phyloP scores from a whole-genome alignment of 2,888 invertebrate species.

The Eilema griseolum region DNA sequence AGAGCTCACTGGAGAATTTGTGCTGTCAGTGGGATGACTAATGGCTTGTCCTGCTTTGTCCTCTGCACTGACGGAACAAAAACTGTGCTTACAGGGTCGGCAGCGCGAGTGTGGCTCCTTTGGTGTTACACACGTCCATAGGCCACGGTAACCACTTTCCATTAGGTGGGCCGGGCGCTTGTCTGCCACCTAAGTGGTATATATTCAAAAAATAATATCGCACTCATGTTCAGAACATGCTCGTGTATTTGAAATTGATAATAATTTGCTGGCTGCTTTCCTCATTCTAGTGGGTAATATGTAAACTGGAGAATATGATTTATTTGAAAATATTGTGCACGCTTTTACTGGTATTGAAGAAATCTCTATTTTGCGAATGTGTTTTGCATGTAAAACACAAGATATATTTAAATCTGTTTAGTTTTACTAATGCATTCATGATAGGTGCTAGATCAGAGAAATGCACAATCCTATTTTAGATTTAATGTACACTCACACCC shows the following conservation, averaged over 20 bases:
- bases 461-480: neutral
- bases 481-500: no score
- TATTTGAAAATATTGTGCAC: conserved; percentile 6
- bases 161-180: no score
- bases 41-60: no score
- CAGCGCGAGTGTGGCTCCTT: no score
- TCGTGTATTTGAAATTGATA: conserved; percentile 20
- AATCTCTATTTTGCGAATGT: neutral
- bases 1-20: no score
- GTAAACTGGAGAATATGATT: conserved; percentile 8
- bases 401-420: neutral
- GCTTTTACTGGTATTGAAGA: neutral
- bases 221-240: conserved; percentile 17
- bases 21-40: no score
- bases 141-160: no score
- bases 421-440: neutral
- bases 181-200: no score
- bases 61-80: no score
- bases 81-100: no score
- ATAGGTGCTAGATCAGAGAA: neutral
- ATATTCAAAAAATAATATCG: conserved; percentile 18
- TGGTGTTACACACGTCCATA: no score
- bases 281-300: conserved; percentile 1
- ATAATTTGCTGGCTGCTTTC: neutral
- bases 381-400: neutral